Evolutionary conservation across 2,113 vertebrate species (phyloP).

Genomic region (Myotis brandtii): DNA sequence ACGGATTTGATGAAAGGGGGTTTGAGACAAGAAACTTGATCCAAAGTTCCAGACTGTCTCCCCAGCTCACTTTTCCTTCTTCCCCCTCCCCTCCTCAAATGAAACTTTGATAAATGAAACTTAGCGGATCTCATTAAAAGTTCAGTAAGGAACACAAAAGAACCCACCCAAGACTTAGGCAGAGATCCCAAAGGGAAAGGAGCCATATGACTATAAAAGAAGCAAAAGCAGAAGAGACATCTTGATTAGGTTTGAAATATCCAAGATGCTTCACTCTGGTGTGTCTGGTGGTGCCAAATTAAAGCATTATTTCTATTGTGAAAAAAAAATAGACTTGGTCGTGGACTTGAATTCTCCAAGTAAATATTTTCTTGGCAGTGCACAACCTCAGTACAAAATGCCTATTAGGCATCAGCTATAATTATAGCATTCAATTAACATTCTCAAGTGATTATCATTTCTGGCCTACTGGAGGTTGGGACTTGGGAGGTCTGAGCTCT

Average conservation of each 20-base stretch:
- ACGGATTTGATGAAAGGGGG: neutral
- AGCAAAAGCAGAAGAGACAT: conserved; percentile 48
- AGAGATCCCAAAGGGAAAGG: conserved; percentile 44
- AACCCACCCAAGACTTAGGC: neutral
- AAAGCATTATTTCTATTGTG: conserved; percentile 76
- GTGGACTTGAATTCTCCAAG: conserved; percentile 76
- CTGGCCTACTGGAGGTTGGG: conserved; percentile 57
- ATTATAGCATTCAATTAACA: conserved; percentile 80
- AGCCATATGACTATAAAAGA: conserved; percentile 25
- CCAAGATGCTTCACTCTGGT: conserved; percentile 68
- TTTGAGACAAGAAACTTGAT: conserved; percentile 18
- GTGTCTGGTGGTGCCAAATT: conserved; percentile 71
- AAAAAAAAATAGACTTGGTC: conserved; percentile 76
- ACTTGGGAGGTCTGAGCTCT: conserved; percentile 57
- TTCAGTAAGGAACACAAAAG: conserved; percentile 10
- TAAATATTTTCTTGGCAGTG: conserved; percentile 82
- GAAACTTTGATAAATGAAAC: neutral
- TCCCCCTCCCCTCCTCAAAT: neutral
- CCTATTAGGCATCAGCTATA: conserved; percentile 77
- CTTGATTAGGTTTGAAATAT: conserved; percentile 62
- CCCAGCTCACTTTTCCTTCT: neutral
- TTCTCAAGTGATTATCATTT: conserved; percentile 80
- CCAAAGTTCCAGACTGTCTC: neutral
- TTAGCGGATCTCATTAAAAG: conserved; percentile 35
- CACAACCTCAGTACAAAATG: conserved; percentile 76